phyloP scores from a whole-genome alignment of 2,888 invertebrate species.

The Mesorhabditis belari region DNA sequence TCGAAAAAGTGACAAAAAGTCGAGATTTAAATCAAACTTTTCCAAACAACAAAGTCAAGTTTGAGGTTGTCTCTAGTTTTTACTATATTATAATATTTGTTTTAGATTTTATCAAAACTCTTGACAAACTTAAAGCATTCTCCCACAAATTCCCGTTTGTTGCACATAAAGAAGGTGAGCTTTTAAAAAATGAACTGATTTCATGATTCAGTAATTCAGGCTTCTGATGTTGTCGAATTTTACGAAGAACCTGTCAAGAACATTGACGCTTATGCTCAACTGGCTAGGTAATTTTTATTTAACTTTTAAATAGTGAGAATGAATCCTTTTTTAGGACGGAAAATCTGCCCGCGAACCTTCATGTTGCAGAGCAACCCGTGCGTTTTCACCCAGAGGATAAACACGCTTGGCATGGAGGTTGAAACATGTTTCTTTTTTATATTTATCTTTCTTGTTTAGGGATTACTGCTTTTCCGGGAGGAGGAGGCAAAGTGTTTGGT shows the following conservation, averaged over 20 bases:
- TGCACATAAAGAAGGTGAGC: constrained; percentile 25
- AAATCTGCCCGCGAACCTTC: constrained; percentile 38
- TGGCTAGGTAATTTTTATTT: neutral
- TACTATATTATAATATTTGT: neutral
- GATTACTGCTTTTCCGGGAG: constrained; percentile 48
- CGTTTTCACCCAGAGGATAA: constrained; percentile 50
- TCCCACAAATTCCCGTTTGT: constrained; percentile 37
- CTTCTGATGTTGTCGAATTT: constrained; percentile 39
- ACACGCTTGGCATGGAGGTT: constrained; percentile 43
- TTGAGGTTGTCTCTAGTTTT: neutral
- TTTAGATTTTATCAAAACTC: constrained; percentile 10
- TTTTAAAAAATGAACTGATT: too few relatives aligned
- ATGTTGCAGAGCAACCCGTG: constrained; percentile 39
- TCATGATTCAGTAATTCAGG: neutral
- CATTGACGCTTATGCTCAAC: constrained; percentile 34
- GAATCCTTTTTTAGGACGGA: constrained; percentile 12
- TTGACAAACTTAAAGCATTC: constrained; percentile 22
- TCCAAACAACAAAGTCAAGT: constrained; percentile 12
- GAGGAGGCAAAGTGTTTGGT: constrained; percentile 40
- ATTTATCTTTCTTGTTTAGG: constrained; percentile 20
- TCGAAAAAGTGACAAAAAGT: constrained; percentile 2
- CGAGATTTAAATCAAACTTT: constrained; percentile 1
- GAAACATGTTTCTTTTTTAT: neutral
- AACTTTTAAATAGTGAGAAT: neutral
- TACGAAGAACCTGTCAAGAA: constrained; percentile 43